A percentile compares a stretch with the other conserved stretches of the same genome.
Conservation (phyloP, 2,888 invertebrate species). For the Steinernema hermaphroditum region DNA sequence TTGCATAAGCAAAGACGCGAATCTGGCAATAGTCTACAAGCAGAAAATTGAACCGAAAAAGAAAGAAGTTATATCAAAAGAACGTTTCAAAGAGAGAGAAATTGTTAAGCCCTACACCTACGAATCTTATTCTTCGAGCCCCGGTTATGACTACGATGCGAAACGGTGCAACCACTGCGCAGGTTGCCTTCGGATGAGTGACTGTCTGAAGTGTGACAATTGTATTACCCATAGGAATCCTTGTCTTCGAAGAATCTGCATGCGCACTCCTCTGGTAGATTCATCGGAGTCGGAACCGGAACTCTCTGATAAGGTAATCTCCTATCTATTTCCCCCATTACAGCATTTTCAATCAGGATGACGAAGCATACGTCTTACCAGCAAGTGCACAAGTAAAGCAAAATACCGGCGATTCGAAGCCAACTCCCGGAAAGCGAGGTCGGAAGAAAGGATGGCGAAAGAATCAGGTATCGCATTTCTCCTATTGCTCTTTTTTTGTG, state of each 20-base stretch:
- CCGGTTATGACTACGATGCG: neutral
- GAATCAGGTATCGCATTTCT: no score
- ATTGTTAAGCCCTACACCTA: neutral
- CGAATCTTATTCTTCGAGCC: neutral
- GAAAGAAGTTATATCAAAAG: slow-evolving; percentile 34
- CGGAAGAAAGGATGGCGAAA: neutral
- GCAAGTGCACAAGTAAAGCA: neutral
- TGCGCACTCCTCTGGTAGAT: slow-evolving; percentile 25
- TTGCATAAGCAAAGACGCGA: slow-evolving; percentile 33
- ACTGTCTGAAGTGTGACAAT: slow-evolving; percentile 76
- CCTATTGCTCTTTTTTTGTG: no score
- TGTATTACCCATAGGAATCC: slow-evolving; percentile 65
- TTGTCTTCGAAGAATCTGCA: slow-evolving; percentile 41
- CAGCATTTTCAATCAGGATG: neutral
- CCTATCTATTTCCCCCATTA: no score
- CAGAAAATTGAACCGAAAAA: slow-evolving; percentile 27
- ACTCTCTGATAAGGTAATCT: neutral
- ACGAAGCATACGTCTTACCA: neutral
- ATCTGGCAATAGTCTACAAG: slow-evolving; percentile 35
- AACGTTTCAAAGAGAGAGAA: slow-evolving; percentile 28
- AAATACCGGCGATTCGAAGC: neutral
- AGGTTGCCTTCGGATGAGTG: slow-evolving; percentile 76
- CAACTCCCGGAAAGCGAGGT: neutral
- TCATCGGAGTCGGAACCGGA: neutral
- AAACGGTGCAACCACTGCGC: slow-evolving; percentile 77